phyloP scores from a whole-genome alignment of 92 coral and sea anemone genomes.

The Siderastrea radians region DNA sequence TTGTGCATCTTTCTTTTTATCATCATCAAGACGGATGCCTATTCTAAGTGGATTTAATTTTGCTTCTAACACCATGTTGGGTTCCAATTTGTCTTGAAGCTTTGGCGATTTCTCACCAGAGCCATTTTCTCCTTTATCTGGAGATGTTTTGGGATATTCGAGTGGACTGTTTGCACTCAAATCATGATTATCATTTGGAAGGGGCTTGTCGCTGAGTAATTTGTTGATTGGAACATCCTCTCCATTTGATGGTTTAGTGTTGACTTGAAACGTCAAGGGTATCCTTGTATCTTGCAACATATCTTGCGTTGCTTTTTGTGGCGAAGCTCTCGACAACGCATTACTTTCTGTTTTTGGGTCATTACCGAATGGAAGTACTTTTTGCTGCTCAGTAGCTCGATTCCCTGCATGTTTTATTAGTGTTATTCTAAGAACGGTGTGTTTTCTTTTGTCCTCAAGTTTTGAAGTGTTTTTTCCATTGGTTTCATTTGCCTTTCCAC shows the following conservation, averaged over 20 bases:
- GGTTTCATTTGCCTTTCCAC: slow-evolving; percentile 9
- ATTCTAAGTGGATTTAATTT: slow-evolving; percentile 37
- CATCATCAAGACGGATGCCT: slow-evolving; percentile 32
- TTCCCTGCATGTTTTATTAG: slow-evolving; percentile 19
- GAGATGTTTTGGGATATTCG: neutral
- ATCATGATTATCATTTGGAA: neutral
- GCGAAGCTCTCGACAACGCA: neutral
- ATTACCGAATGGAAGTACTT: neutral
- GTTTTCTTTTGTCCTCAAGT: neutral
- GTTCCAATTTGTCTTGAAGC: neutral
- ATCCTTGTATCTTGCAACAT: neutral
- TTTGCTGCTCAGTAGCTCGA: neutral
- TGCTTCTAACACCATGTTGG: slow-evolving; percentile 15
- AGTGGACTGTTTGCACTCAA: neutral
- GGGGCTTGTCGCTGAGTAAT: slow-evolving; percentile 9
- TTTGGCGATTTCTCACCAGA: neutral
- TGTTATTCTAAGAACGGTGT: slow-evolving; percentile 14
- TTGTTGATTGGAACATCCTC: neutral
- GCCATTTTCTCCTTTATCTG: neutral
- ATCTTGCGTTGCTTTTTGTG: neutral
- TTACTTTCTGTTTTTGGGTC: neutral
- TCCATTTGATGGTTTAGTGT: neutral
- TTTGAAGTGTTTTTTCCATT: neutral
- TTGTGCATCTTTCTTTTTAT: neutral
- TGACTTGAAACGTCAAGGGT: slow-evolving; percentile 17